Evolutionary conservation across 2,113 vertebrate species (phyloP), one percentile per base, ranked within the genome.

Genomic region (Perca flavescens): DNA sequence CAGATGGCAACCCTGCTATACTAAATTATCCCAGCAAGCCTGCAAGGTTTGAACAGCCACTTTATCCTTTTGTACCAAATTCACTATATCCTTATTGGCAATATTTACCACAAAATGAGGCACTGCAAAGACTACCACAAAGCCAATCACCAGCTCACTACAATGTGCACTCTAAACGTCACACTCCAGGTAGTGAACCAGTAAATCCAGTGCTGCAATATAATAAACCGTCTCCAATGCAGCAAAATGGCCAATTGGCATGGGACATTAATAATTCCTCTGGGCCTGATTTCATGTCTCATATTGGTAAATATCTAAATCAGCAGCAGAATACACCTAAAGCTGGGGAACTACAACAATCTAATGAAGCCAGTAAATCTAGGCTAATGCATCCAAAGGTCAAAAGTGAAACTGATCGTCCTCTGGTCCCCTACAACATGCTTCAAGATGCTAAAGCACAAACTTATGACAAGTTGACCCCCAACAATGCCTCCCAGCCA

Each of bases 1-100:
- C 52, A 90, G 90, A 78, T 89, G 86, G 83, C 64, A 68, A 69
- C n/a, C 63, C 49, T 66, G 46, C 61, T 81, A 2, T 25, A 60
- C 17, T 7, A 3, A 21, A 21, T 65, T 70, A 49, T 73, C 46
- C 60, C 1, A 63, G 19, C 19, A 72, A 31, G 34, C 54, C 50
- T 36, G 6, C 19, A 58, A 16, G 80, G 31, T 34, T 19, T 54
- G 0, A 73, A 52, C 6, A 2, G 43, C 57, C 6, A 73, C 36
- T 21, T 14, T 22, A 56, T 46, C 63, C 62, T 31, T 43, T 69
- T 62, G 10, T 13, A n/a, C 43, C 40, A 0, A 60, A 83, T 22
- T 28, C 12, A 3, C 5, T 17, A 1, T 14, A 71, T 58, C 47
- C 28, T 11, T 9, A 69, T 4, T 77, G 34, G 65, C 14, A 16